Evolutionary conservation across 1,140 invertebrate species (phyloP), one percentile per base, ranked within the genome.

Genomic region (Parasteatoda tepidariorum): DNA sequence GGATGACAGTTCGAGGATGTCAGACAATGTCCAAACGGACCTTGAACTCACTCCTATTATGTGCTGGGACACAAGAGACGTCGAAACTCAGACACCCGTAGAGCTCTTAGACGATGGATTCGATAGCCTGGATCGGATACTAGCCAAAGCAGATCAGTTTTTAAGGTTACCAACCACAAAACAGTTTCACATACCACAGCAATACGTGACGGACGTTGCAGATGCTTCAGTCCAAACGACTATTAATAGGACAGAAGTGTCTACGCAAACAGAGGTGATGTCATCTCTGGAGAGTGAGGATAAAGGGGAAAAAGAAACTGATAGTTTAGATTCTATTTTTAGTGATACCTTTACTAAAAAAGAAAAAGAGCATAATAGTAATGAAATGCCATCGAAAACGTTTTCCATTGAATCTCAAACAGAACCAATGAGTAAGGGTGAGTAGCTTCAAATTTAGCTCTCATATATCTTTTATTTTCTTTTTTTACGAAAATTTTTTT

Each of bases 331-430:
- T 82, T 62, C 67, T 1, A 64, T 68, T 34, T 79, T 64, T 26
- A 59, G 26, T 18, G 62, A 79, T 22, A 24, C 30, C 13, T 34
- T 24, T 9, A 30, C 34, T 2, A 68, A 68, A 13, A 28, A 38
- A 7, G 26, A 26, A 9, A 34, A 28, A 18, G 57, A 26, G 9
- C 18, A 24, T 31, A 38, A 54, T 61, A n/a, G 33, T 59, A 3
- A 26, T 15, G 22, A 57, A 34, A 9, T 66, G 13, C 6, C 74
- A 31, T 30, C 59, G 22, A 70, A 68, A 61, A 70, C 55, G 64
- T 15, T 54, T 13, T 82, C 79, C 15, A 82, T 82, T 41, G 54
- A 82, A 34, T 82, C 79, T 4, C 79, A 82, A 34, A 82, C 79
- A 24, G 79, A 82, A 41, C 79, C 79, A 3, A 55, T 82, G 5